Base-by-base conservation (phyloP, 2,113 vertebrate species). In the Garra rufa region DNA sequence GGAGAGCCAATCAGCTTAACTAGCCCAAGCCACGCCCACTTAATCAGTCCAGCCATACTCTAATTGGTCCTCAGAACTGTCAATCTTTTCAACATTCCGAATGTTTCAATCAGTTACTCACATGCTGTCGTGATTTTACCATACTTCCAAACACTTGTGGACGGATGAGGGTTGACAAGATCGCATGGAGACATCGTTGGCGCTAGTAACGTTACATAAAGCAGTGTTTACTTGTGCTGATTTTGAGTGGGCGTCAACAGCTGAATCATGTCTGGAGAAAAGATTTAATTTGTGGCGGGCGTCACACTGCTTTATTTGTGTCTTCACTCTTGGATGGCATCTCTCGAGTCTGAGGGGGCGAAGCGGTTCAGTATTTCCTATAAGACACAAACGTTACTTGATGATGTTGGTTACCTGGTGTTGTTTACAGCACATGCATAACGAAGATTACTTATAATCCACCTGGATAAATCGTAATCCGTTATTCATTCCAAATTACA, bases 321-420 rank as follows among this genome's bases (percentile, higher is more conserved):
- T 65, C 28, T 19, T 83, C 50, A 85, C 41, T 77, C 57, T n/a
- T 44, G 50, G 65, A 89, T 48, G 75, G 48, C 11, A 44, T 92
- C 87, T 0, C 67, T 86, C 69, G 85, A 24, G 19, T 92, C 88
- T 77, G 81, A 83, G 15, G 89, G 76, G 43, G 76, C 83, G 52
- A 91, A 90, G 17, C 88, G 83, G 61, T 93, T 90, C 21, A 89
- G 17, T 3, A 74, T 73, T 82, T 93, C 92, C 94, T 95, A 81
- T 14, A 38, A 70, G 50, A 65, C 43, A 87, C 38, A 81, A 43
- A 11, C 57, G 82, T 43, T 11, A 83, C n/a, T 57, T 34, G 34
- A 34, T 3, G 34, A 34, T 34, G 1, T 34, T 34, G 34, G 34
- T 34, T 34, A 34, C 34, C 0, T 34, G 5, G 5, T 34, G 34